Percentiles rank a stretch among this genome's conserved stretches.
Evolutionary conservation across 1,140 invertebrate genomes (phyloP).

Genomic region (Stegodyphus mimosarum): DNA sequence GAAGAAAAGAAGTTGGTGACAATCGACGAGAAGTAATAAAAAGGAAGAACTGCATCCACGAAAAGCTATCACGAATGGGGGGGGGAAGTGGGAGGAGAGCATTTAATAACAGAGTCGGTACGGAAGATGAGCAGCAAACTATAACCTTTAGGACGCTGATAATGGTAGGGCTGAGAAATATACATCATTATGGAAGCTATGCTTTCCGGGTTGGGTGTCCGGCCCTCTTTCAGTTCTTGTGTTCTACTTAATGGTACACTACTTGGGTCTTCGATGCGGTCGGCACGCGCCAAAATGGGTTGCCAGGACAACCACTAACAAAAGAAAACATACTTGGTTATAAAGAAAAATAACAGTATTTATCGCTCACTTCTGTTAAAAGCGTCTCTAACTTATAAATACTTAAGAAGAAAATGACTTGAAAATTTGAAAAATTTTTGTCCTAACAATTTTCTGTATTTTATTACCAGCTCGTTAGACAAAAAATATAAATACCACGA

Average conservation of each 20-base stretch:
- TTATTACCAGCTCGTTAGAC: too few species aligned
- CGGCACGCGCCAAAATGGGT: constrained; percentile 1
- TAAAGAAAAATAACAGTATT: too few species aligned
- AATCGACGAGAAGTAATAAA: constrained; percentile 2
- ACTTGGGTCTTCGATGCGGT: too few species aligned
- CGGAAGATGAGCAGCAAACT: constrained; percentile 30
- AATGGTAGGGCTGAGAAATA: constrained; percentile 25
- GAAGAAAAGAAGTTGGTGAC: constrained; percentile 17
- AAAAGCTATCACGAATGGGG: not conserved
- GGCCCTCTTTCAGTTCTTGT: constrained; percentile 1
- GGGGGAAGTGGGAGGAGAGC: not conserved
- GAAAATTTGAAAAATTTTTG: too few species aligned
- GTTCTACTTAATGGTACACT: too few species aligned
- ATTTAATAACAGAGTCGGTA: constrained; percentile 27
- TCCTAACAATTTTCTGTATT: too few species aligned
- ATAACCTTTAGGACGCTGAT: constrained; percentile 33
- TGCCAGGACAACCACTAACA: too few species aligned
- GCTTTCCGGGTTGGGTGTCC: not conserved
- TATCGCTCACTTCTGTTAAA: too few species aligned
- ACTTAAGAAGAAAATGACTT: too few species aligned
- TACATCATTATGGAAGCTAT: constrained; percentile 29
- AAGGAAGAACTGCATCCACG: constrained; percentile 13
- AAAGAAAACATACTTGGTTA: too few species aligned
- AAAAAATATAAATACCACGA: too few species aligned
- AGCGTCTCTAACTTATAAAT: too few species aligned